phyloP scores from a whole-genome alignment of 2,797 vertebrate genomes.

The Fratercula arctica region DNA sequence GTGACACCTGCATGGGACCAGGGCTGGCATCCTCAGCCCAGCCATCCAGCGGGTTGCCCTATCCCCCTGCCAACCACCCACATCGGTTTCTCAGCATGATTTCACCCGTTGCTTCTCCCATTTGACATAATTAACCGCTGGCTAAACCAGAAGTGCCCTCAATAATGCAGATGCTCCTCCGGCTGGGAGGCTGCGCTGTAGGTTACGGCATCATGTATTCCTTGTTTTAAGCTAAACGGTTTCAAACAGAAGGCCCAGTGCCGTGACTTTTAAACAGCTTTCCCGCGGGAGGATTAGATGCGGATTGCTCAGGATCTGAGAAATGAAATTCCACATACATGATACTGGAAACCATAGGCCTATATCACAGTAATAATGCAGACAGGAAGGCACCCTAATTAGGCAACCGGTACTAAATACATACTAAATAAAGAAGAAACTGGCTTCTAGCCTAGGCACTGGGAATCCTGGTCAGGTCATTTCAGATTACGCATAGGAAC shows the following conservation, averaged over 20 bases:
- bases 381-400: slow-evolving; percentile 66
- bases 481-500: slow-evolving; percentile 66
- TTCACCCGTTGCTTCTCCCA: neutral
- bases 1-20: rapidly evolving
- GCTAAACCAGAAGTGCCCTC: neutral
- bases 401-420: slow-evolving; percentile 37
- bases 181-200: neutral
- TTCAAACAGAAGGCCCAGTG: slow-evolving; percentile 16
- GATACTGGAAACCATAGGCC: slow-evolving; percentile 58
- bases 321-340: slow-evolving; percentile 62
- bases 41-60: neutral
- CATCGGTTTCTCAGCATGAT: neutral
- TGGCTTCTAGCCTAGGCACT: slow-evolving; percentile 21
- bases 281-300: slow-evolving; percentile 57
- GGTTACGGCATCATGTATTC: slow-evolving; percentile 9
- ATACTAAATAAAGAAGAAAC: slow-evolving; percentile 51
- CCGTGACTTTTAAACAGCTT: slow-evolving; percentile 46
- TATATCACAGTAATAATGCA: slow-evolving; percentile 64
- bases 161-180: neutral
- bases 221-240: slow-evolving; percentile 31
- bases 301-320: slow-evolving; percentile 61
- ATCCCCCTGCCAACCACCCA: neutral
- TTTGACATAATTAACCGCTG: neutral
- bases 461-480: slow-evolving; percentile 38
- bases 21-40: neutral